Base-by-base conservation (phyloP, 2,888 invertebrate species). In the Drosophila kambysellisi region DNA sequence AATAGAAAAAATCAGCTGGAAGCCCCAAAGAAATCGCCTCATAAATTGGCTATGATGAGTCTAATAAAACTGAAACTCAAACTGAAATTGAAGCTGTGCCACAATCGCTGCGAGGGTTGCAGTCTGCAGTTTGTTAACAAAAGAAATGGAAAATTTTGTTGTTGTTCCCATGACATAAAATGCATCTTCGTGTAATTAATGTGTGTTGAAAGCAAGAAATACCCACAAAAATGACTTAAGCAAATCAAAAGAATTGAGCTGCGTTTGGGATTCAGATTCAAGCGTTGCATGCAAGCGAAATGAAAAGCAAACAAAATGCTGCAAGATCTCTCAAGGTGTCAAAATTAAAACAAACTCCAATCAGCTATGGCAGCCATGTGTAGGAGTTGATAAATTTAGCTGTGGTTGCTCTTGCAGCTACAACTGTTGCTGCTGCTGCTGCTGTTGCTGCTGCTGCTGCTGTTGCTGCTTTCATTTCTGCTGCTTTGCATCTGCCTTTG, bases 271-370 rank as follows among this genome's bases (percentile, higher is more conserved):
- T 39, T 30, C 8, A 57, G 68, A 74, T 74, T 73, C 81, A 76
- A 75, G 75, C 83, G 74, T 72, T 76, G 63, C 65, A 70, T 57
- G 56, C 48, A 35, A 43, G 46, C 70, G 67, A 78, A 79, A 70
- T 71, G 72, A 70, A 77, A 79, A 81, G 74, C 75, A 75, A 89
- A 81, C 71, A 72, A 74, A 59, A 68, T 58, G 71, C 51, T 60
- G 62, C 72, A 73, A 73, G 63, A 72, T 57, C 68, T 69, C 61
- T 79, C 71, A 81, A 83, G 91, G 91, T 91, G 91, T 91, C 85
- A 91, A 91, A 90, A 87, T 74, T 78, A 83, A 91, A 81, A 79
- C 82, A 89, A 91, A 87, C 90, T 85, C 37, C 39, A 70, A 64
- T 51, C 65, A 67, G 59, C 62, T 25, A 48, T 35, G 68, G 20